Percentiles rank a stretch among this genome's conserved stretches.
Evolutionary conservation across 2,113 vertebrate species (phyloP).

Genomic region (Rattus norvegicus): DNA sequence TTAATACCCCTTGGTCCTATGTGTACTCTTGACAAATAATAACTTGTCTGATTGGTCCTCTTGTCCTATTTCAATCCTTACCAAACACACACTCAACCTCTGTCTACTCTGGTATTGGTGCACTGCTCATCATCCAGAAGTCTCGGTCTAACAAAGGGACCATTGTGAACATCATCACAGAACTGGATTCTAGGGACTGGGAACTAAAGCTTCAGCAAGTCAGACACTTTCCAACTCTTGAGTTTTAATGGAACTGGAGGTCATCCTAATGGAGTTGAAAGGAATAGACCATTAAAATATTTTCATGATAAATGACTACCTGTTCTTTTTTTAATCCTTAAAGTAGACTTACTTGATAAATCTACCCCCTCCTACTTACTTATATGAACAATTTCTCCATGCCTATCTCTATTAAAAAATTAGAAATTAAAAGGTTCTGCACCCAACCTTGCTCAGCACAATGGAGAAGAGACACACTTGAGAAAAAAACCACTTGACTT

Average conservation of each 20-base stretch:
- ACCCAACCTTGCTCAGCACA: background rate
- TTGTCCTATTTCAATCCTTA: background rate
- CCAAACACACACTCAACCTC: background rate
- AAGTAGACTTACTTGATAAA: background rate
- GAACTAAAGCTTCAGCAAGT: background rate
- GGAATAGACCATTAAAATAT: conserved; percentile 3
- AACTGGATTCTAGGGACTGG: background rate
- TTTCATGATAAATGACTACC: background rate
- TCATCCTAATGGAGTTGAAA: background rate
- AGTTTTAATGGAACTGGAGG: conserved; percentile 42
- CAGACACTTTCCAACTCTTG: background rate
- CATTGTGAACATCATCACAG: background rate
- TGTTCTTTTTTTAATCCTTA: conserved; percentile 2
- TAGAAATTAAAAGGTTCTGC: background rate
- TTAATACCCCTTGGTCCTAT: background rate
- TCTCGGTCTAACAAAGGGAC: background rate
- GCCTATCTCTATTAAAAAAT: conserved; percentile 13
- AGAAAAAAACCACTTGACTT: conserved; percentile 20
- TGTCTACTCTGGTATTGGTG: background rate
- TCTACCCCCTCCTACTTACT: background rate
- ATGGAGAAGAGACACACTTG: background rate
- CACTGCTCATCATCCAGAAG: background rate
- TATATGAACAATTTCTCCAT: background rate
- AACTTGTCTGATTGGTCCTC: background rate
- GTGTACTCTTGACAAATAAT: background rate